phyloP scores from a whole-genome alignment of 1,140 invertebrate species.

The Ips nitidus region DNA sequence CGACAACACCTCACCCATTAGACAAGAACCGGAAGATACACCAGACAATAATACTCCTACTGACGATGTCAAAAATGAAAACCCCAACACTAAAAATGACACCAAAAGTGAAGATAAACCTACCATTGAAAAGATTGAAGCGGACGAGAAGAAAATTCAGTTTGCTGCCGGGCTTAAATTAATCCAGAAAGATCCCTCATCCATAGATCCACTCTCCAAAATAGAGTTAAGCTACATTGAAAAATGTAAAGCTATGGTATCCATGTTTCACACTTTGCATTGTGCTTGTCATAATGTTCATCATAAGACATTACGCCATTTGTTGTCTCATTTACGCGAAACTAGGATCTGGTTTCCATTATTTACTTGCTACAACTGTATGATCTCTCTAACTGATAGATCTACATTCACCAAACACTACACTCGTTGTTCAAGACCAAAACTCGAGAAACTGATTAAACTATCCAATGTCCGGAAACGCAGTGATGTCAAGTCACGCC shows the following conservation, averaged over 20 bases:
- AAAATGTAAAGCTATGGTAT: constrained; percentile 47
- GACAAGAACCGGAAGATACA: neutral
- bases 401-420: constrained; percentile 44
- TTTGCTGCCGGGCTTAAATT: constrained; percentile 47
- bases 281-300: constrained; percentile 47
- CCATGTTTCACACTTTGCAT: constrained; percentile 43
- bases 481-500: constrained; percentile 43
- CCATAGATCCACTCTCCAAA: constrained; percentile 41
- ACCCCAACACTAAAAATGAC: neutral
- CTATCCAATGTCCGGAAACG: constrained; percentile 43
- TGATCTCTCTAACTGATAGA: constrained; percentile 55
- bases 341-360: constrained; percentile 46
- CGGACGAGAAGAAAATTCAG: constrained; percentile 44
- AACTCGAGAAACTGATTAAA: constrained; percentile 43
- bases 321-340: constrained; percentile 45
- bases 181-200: constrained; percentile 37
- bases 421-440: constrained; percentile 37
- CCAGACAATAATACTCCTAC: neutral
- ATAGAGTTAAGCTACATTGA: constrained; percentile 48
- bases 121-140: neutral
- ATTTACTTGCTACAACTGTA: constrained; percentile 62
- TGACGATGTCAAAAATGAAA: neutral
- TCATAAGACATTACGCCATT: constrained; percentile 39
- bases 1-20: neutral
- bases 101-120: neutral